These are phyloP conservation scores for Trichoplusia ni DNA, from an alignment of 1,140 invertebrate genomes.

Conservation along the genomic window DNA sequence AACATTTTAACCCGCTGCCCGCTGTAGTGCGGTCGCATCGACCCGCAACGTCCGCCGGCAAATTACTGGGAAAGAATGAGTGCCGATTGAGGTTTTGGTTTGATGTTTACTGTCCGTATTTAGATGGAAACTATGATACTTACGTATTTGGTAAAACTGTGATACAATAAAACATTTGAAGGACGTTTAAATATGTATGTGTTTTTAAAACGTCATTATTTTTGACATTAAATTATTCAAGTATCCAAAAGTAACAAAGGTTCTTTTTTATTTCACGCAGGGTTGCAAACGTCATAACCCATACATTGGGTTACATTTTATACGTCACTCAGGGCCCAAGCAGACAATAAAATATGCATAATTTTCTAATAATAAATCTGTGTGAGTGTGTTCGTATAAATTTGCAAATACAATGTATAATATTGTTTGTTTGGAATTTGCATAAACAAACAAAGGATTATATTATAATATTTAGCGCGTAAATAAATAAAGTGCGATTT, in stretches of 20 bases:
- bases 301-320: constrained; percentile 18
- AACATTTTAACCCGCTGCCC: constrained; percentile 57
- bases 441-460: background rate
- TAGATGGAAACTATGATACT: too few relatives aligned
- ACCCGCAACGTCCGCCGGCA: constrained; percentile 18
- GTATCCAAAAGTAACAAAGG: too few relatives aligned
- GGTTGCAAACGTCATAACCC: background rate
- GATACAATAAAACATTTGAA: too few relatives aligned
- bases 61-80: constrained; percentile 18
- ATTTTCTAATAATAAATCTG: constrained; percentile 27
- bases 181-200: too few relatives aligned
- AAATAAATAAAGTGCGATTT: too few relatives aligned
- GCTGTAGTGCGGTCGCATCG: constrained; percentile 40
- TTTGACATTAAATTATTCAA: too few relatives aligned
- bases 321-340: constrained; percentile 13
- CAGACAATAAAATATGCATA: constrained; percentile 24
- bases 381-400: constrained; percentile 17
- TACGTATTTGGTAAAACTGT: too few relatives aligned
- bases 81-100: constrained; percentile 7
- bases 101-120: background rate
- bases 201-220: too few relatives aligned
- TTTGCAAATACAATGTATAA: constrained; percentile 20
- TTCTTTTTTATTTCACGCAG: background rate
- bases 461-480: too few relatives aligned
- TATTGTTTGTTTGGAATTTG: constrained; percentile 19